Evolutionary conservation across 2,888 invertebrate genomes (phyloP), one percentile per base, ranked within the genome.

Genomic region (Cheilosia grossa): DNA sequence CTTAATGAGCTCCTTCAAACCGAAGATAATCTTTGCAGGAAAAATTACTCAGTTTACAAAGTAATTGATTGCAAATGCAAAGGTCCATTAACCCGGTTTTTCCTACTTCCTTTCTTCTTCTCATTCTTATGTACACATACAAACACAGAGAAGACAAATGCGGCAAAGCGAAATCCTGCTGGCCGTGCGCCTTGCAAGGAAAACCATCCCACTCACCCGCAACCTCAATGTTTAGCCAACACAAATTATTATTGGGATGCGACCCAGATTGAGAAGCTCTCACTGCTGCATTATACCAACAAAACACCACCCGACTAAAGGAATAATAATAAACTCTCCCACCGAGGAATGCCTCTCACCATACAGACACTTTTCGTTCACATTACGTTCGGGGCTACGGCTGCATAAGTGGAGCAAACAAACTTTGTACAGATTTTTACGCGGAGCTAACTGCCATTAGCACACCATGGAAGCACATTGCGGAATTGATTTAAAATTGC

Each of bases 41-140:
- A 66, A 81, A 85, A 85, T 67, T 85, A 75, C 70, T 47, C 30
- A 81, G 47, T 85, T 85, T 81, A 75, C 85, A 85, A 81, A 85
- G 85, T 85, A 85, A 85, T 85, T 85, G 81, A 85, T 85, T 81
- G 75, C 83, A 80, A 83, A 69, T 24, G 74, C 85, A 81, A 85
- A 81, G 81, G 85, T 85, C 85, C 81, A 81, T 85, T 81, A 85
- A 85, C 85, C 85, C 74, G 64, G 49, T 72, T 80, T 54, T 33
- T 10, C 49, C 17, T 30, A 15, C 19, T 40, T 56, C 64, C 53
- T 49, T 61, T 70, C 66, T 69, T 58, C 59, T 59, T 19, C 33
- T 30, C 9, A 1, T 13, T 37, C 13, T 37, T 37, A 10, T 13
- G 13, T 13, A 4, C 4, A 37, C 10, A 19, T n/a, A 15, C 21